These are phyloP conservation scores for Menidia menidia DNA, from an alignment of 2,797 vertebrate species.

Conservation along the genomic window DNA sequence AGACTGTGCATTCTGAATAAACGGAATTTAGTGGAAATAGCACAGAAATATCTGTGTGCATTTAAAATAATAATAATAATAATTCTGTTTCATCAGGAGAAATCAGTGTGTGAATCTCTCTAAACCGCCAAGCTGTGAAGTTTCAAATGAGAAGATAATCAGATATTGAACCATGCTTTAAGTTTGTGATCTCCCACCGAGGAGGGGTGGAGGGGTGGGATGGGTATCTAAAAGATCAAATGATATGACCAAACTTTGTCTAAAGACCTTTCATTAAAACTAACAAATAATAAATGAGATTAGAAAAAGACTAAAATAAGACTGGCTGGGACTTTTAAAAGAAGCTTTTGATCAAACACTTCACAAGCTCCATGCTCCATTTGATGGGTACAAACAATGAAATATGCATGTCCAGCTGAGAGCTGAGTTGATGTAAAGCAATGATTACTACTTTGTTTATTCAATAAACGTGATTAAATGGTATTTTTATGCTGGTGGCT, in stretches of 20 bases:
- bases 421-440: background rate
- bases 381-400: background rate
- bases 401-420: background rate
- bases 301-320: background rate
- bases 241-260: background rate
- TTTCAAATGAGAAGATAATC: background rate
- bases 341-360: background rate
- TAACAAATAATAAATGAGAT: background rate
- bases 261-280: background rate
- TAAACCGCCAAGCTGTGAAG: background rate
- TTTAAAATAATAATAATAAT: background rate
- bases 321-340: background rate
- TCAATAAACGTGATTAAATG: conserved; percentile 11
- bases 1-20: background rate
- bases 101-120: background rate
- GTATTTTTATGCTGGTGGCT: background rate
- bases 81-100: background rate
- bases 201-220: too few species aligned
- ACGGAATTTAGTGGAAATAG: background rate
- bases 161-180: background rate
- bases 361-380: conserved; percentile 3
- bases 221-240: background rate
- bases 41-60: background rate
- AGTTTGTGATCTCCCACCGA: background rate
- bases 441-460: background rate